Base-by-base conservation (phyloP, 1,140 invertebrate genomes). In the Hyles vespertilio region DNA sequence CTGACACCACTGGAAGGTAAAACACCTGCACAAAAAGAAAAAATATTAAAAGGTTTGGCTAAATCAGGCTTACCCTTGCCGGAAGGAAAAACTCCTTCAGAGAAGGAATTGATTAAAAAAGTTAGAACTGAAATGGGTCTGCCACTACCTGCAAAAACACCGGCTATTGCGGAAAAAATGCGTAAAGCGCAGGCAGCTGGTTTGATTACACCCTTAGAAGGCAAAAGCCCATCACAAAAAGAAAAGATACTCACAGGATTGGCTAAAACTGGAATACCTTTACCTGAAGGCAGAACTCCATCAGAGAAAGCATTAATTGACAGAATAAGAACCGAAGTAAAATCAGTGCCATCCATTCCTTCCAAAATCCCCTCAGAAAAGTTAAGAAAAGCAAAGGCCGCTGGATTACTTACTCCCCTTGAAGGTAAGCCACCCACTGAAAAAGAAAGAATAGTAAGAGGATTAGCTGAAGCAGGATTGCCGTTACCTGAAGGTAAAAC, bases 1-100 rank as follows among this genome's bases (percentile, higher is more conserved):
- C 40, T 81, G n/a, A 75, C 73, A 11, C 74, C 77, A 1, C 56
- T 83, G 9, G 57, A 70, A 57, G 77, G 77, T 3, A 81, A 79
- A 71, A 60, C 68, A 3, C 5, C 54, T 9, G 12, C 44, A 40
- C 50, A 83, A 51, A 83, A 79, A 57, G 73, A 77, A 65, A 70
- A 69, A 57, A 72, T 77, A 36, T 11, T 82, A 10, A 69, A 58
- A 69, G 58, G 61, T 51, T 51, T 70, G 40, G 62, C 66, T 4
- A 59, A 61, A 55, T 49, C 66, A 32, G 78, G 76, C 5, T 34
- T 78, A 32, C 66, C 69, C 3, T 57, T 81, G 34, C 74, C 74
- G 2, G 64, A 67, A 65, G 73, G 67, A 5, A 56, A 65, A 54
- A 67, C 73, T 12, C 3, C 33, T 22, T 48, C 61, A 58, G 59